A percentile compares a stretch with the other conserved stretches of the same genome.
phyloP scores from a whole-genome alignment of 2,113 vertebrate species.

The Euleptes europaea region DNA sequence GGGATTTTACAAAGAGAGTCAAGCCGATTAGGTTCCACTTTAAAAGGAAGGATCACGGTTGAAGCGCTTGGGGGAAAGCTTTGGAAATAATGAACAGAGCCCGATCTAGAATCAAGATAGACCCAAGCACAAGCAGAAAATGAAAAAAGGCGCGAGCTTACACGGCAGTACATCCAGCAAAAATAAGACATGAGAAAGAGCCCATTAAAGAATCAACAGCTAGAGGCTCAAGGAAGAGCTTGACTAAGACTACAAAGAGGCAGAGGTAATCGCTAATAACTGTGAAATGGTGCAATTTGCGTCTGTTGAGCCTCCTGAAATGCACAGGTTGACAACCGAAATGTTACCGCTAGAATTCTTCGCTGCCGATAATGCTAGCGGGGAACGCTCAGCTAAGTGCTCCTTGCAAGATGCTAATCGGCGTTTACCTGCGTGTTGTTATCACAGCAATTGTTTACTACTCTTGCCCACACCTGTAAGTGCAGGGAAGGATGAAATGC shows the following conservation, averaged over 20 bases:
- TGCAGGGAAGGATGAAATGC: neutral
- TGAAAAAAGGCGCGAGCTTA: too few relatives aligned
- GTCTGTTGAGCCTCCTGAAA: neutral
- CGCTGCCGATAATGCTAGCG: neutral
- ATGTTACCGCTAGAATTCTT: neutral
- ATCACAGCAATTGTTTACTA: neutral
- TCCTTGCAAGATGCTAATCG: neutral
- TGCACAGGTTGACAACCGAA: neutral
- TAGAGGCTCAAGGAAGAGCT: too few relatives aligned
- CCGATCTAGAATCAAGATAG: too few relatives aligned
- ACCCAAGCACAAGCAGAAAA: too few relatives aligned
- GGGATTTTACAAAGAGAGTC: too few relatives aligned
- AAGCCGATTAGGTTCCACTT: too few relatives aligned
- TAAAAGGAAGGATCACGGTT: too few relatives aligned
- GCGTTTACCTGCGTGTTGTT: neutral
- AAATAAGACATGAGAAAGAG: too few relatives aligned
- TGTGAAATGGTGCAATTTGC: neutral
- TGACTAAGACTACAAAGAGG: neutral
- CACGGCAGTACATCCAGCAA: too few relatives aligned
- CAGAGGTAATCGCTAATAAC: neutral
- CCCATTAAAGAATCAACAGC: neutral
- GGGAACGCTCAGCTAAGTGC: neutral
- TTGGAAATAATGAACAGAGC: too few relatives aligned
- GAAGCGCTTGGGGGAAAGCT: too few relatives aligned
- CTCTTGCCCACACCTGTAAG: neutral